Conservation (phyloP, 30 jellyfish, hydroid and myxozoan species). For the Pseudorhiza aurosa region DNA sequence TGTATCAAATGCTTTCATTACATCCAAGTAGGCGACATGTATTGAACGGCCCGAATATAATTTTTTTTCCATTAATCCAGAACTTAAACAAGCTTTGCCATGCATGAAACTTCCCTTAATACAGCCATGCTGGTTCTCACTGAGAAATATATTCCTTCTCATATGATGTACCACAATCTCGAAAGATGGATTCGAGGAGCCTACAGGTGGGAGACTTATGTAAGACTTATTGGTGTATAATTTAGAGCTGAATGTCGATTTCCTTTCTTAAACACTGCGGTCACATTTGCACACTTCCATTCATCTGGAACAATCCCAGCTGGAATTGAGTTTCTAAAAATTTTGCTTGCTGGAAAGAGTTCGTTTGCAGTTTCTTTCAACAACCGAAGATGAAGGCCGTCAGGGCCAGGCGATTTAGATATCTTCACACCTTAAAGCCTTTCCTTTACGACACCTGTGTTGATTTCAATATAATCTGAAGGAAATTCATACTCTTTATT, state of each 20-base stretch:
- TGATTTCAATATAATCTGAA: conserved; percentile 6
- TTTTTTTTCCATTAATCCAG: conserved; percentile 30
- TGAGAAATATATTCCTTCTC: conserved; percentile 22
- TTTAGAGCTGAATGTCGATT: conserved; percentile 32
- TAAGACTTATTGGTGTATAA: conserved; percentile 23
- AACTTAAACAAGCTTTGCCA: conserved; percentile 33
- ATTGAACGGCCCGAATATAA: conserved; percentile 41
- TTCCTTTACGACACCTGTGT: conserved; percentile 15
- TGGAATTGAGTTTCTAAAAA: conserved; percentile 10
- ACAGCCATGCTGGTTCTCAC: conserved; percentile 47
- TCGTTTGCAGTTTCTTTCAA: neutral
- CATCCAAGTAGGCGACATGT: conserved; percentile 37
- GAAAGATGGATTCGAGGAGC: conserved; percentile 24
- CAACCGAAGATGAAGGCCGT: too few species aligned
- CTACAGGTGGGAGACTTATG: conserved; percentile 21
- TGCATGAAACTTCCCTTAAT: conserved; percentile 30
- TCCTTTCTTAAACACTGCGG: conserved; percentile 45
- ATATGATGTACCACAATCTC: conserved; percentile 39
- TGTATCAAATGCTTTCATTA: conserved; percentile 49
- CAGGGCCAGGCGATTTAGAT: too few species aligned
- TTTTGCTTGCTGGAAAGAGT: conserved; percentile 9
- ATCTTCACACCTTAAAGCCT: too few species aligned
- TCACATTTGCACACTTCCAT: conserved; percentile 36
- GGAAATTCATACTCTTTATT: neutral
- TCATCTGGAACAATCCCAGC: conserved; percentile 41